phyloP scores from a whole-genome alignment of 2,797 vertebrate genomes.

The Sciaenops ocellatus region DNA sequence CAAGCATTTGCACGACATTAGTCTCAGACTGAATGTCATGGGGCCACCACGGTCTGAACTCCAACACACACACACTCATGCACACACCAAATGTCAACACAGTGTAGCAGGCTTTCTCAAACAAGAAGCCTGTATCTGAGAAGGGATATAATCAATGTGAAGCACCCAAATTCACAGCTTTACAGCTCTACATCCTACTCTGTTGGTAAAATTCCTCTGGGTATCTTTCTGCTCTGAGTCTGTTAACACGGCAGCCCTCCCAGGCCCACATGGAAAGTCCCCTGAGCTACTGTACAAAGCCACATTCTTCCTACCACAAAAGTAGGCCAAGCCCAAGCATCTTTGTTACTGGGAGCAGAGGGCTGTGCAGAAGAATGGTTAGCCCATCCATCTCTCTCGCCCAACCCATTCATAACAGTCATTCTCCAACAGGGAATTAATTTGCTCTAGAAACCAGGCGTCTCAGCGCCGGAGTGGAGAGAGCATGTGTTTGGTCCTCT shows the following conservation, averaged over 20 bases:
- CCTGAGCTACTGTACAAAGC: constrained; percentile 75
- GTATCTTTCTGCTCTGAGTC: constrained; percentile 55
- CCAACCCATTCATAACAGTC: constrained; percentile 82
- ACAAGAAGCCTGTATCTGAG: constrained; percentile 41
- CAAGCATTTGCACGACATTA: constrained; percentile 19
- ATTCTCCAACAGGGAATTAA: constrained; percentile 75
- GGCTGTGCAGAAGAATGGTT: constrained; percentile 63
- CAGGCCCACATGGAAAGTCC: constrained; percentile 66
- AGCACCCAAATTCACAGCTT: constrained; percentile 51
- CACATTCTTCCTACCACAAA: constrained; percentile 71
- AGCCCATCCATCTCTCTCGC: constrained; percentile 73
- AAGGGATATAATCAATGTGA: constrained; percentile 54
- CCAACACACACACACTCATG: not conserved
- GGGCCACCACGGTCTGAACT: constrained; percentile 21
- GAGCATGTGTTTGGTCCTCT: constrained; percentile 65
- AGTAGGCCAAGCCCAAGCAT: constrained; percentile 81
- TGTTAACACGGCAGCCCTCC: constrained; percentile 66
- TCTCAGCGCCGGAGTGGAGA: constrained; percentile 48
- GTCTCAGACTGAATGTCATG: constrained; percentile 44
- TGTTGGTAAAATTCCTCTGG: constrained; percentile 69
- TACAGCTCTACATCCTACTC: constrained; percentile 46
- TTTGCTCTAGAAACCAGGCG: constrained; percentile 78
- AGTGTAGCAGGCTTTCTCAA: constrained; percentile 27
- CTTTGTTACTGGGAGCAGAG: constrained; percentile 73
- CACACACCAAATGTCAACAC: constrained; percentile 51